phyloP scores from a whole-genome alignment of 2,797 vertebrate species.

The Melanotaenia trifasciata region DNA sequence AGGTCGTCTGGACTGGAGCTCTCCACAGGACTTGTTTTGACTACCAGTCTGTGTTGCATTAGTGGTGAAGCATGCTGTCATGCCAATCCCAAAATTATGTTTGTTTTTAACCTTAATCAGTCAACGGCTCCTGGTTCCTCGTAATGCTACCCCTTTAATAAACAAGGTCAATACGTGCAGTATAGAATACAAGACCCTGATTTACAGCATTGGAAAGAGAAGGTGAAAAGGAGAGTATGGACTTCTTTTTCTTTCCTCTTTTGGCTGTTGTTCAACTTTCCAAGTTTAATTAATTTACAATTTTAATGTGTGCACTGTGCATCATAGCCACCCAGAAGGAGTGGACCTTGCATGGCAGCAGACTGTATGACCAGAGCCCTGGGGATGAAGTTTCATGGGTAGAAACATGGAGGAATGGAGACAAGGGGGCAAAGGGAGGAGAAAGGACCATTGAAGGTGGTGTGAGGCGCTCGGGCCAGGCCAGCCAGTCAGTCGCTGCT shows the following conservation, averaged over 20 bases:
- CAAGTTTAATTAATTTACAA: slow-evolving; percentile 83
- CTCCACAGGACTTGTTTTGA: slow-evolving; percentile 49
- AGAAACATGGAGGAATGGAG: slow-evolving; percentile 72
- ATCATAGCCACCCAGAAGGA: slow-evolving; percentile 80
- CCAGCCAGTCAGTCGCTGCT: slow-evolving; percentile 79
- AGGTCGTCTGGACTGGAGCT: slow-evolving; percentile 23
- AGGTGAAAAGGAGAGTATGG: slow-evolving; percentile 29
- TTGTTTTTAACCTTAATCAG: slow-evolving; percentile 76
- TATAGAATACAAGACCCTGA: slow-evolving; percentile 77
- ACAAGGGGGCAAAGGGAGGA: slow-evolving; percentile 72
- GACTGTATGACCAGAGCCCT: slow-evolving; percentile 53
- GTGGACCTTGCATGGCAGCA: slow-evolving; percentile 67
- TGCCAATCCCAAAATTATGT: slow-evolving; percentile 71
- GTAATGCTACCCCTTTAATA: slow-evolving; percentile 67
- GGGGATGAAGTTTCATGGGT: slow-evolving; percentile 71
- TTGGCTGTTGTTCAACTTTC: slow-evolving; percentile 82
- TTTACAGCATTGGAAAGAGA: slow-evolving; percentile 72
- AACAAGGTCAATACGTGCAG: slow-evolving; percentile 70
- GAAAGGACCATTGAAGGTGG: slow-evolving; percentile 77
- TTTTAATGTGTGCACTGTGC: slow-evolving; percentile 79
- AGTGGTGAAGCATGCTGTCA: slow-evolving; percentile 54
- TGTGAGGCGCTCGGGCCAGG: slow-evolving; percentile 74
- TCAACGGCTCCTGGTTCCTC: slow-evolving; percentile 59
- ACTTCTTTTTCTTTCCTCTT: slow-evolving; percentile 44
- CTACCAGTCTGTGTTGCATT: slow-evolving; percentile 49